Percentiles rank a stretch among this genome's conserved stretches.
These are phyloP conservation scores for Peromyscus maniculatus DNA, from an alignment of 2,113 vertebrate genomes.

Conservation along the genomic window DNA sequence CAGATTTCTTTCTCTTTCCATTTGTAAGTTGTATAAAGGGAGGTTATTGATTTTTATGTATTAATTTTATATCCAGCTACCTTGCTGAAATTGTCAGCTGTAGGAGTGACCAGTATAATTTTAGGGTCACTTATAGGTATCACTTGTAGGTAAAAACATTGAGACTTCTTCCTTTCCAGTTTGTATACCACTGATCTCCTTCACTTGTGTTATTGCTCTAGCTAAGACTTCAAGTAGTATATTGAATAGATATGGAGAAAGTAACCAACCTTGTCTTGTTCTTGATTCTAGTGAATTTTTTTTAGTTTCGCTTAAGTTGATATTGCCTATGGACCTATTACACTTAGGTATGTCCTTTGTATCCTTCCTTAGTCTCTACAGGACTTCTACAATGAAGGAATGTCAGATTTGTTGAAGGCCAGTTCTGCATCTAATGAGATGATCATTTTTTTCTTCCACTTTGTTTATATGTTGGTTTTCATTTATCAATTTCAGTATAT, in stretches of 20 bases:
- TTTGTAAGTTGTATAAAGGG: not conserved
- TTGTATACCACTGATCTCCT: not conserved
- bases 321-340: not conserved
- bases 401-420: not conserved
- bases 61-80: not conserved
- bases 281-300: not conserved
- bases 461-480: not conserved
- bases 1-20: not conserved
- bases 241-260: not conserved
- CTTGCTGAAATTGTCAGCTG: not conserved
- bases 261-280: not conserved
- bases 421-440: not conserved
- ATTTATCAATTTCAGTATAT: not conserved
- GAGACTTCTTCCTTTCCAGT: not conserved
- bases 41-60: not conserved
- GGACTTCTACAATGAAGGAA: not conserved
- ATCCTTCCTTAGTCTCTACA: not conserved
- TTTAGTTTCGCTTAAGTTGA: not conserved
- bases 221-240: not conserved
- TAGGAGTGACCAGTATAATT: not conserved
- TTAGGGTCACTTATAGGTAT: not conserved
- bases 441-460: not conserved
- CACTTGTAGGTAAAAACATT: not conserved
- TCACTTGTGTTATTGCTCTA: not conserved
- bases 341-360: not conserved